A percentile compares a stretch with the other conserved stretches of the same genome.
Evolutionary conservation across 2,888 invertebrate genomes (phyloP).

Genomic region (Drosophila tripunctata): DNA sequence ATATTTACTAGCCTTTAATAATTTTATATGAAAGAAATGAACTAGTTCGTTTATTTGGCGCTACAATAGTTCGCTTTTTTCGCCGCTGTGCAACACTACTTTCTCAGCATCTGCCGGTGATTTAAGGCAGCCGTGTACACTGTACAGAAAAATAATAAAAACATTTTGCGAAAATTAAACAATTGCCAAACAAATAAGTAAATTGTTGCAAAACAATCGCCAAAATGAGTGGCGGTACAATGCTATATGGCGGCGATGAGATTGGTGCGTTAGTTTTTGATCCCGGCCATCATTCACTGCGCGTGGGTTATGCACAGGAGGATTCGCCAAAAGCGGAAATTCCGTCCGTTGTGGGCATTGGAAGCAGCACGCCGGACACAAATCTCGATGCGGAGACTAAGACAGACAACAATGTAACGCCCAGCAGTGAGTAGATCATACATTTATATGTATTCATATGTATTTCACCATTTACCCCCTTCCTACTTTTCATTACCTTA

Average conservation of each 20-base stretch:
- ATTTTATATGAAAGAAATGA: too few relatives aligned
- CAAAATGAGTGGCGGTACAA: slow-evolving; percentile 86
- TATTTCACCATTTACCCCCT: not conserved
- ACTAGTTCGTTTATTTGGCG: not conserved
- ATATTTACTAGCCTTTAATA: too few relatives aligned
- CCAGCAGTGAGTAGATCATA: slow-evolving; percentile 71
- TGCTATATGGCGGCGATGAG: slow-evolving; percentile 97
- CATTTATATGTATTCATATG: not conserved
- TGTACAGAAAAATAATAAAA: slow-evolving; percentile 53
- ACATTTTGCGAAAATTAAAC: slow-evolving; percentile 35
- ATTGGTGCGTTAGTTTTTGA: slow-evolving; percentile 99
- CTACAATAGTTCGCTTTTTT: not conserved
- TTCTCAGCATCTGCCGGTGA: slow-evolving; percentile 56
- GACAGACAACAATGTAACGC: slow-evolving; percentile 89
- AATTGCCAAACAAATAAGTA: slow-evolving; percentile 7
- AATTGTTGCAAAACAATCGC: slow-evolving; percentile 25
- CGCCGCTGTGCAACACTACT: slow-evolving; percentile 35
- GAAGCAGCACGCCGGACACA: slow-evolving; percentile 88
- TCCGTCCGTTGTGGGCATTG: slow-evolving; percentile 95
- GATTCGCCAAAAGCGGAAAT: slow-evolving; percentile 99
- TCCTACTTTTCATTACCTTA: not conserved
- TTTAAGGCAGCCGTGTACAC: slow-evolving; percentile 28
- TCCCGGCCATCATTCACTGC: slow-evolving; percentile 94
- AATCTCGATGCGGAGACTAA: slow-evolving; percentile 91
- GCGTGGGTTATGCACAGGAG: slow-evolving; percentile 95